Evolutionary conservation across 1,140 invertebrate genomes (phyloP).

Genomic region (Maconellicoccus hirsutus): DNA sequence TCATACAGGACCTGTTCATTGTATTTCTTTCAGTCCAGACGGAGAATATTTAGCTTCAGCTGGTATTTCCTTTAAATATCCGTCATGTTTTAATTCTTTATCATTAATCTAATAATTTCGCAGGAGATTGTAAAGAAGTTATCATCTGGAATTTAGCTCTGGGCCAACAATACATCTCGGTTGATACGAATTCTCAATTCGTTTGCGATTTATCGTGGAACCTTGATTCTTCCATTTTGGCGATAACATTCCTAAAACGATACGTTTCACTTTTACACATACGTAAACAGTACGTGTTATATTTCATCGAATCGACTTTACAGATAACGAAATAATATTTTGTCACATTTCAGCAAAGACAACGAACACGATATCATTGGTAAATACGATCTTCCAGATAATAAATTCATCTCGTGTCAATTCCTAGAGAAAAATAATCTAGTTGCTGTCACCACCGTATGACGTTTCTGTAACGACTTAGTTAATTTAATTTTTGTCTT

Average conservation of each 20-base stretch:
- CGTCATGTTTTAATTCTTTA: constrained; percentile 18
- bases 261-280: background rate
- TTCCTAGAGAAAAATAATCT: constrained; percentile 4
- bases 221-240: background rate
- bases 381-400: constrained; percentile 3
- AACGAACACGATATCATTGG: constrained; percentile 11
- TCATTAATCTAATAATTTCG: background rate
- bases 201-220: constrained; percentile 12
- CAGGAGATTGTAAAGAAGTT: constrained; percentile 9
- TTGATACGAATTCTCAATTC: background rate
- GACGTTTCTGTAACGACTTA: background rate
- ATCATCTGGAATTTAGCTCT: constrained; percentile 7
- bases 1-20: constrained; percentile 46
- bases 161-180: background rate
- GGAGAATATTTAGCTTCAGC: constrained; percentile 56
- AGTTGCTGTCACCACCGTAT: background rate
- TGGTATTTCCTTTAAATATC: no score
- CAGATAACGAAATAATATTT: background rate
- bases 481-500: background rate
- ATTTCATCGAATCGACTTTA: no score
- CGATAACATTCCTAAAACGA: background rate
- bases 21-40: constrained; percentile 54
- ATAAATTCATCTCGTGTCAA: background rate
- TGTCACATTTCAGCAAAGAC: background rate
- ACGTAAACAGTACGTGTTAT: background rate